Evolutionary conservation across 2,113 vertebrate species (phyloP), one percentile per base, ranked within the genome.

Genomic region (Gopherus evgoodei): DNA sequence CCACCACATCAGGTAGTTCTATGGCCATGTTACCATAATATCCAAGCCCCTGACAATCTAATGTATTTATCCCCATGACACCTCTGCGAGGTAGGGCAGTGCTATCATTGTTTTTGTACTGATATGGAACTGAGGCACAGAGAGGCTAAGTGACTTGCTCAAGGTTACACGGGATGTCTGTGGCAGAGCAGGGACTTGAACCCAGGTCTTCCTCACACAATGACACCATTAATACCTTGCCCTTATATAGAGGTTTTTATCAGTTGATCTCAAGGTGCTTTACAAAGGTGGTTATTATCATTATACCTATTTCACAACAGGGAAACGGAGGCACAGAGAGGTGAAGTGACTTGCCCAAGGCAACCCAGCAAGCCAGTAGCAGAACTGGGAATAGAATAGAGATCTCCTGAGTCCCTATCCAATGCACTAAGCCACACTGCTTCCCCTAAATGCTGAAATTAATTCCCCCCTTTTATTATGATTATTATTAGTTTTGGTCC

Each of bases 141-240:
- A 69, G n/a, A 44, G 42, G 2, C 2, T 6, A 86, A 47, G 2
- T 19, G 5, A 0, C 47, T 87, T 84, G 16, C 4, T 8, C 0
- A 5, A 0, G 1, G 38, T 47, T 2, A 13, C 10, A 79, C 50
- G 1, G 17, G 31, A 52, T 78, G 47, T 4, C 5, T 62, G 6
- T 50, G 4, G 5, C 5, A 89, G 0, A 0, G 25, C 42, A 44
- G 12, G 12, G 38, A 14, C 75, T 78, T 78, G 44, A 62, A 87
- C 72, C 11, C 8, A 10, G 24, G 2, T 19, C 11, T 35, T 22
- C 38, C 3, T 84, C 47, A n/a, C 27, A 12, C 6, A 69, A 10
- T 14, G 5, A 3, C 38, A 0, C 2, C 11, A 62, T 24, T 22
- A 69, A 6, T 11, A 22, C n/a, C 13, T 21, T 5, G 9, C 65